phyloP scores from a whole-genome alignment of 2,797 vertebrate species.

The Rhinatrema bivittatum region DNA sequence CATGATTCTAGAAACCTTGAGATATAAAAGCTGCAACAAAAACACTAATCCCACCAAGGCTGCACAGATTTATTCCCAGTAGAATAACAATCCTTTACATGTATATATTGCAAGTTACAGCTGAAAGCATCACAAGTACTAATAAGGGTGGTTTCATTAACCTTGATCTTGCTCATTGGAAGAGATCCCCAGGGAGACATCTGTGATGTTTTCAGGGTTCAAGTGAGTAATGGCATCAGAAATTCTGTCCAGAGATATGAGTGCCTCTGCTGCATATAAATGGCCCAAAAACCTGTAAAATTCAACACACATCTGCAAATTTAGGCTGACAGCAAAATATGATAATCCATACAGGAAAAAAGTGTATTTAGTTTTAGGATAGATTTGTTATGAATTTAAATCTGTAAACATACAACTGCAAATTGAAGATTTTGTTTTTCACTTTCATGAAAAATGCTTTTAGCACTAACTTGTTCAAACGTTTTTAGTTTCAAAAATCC shows the following conservation, averaged over 20 bases:
- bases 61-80: slow-evolving; percentile 2
- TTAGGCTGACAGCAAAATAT: neutral
- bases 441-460: too few relatives aligned
- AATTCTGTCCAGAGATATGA: slow-evolving; percentile 96
- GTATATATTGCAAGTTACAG: slow-evolving; percentile 15
- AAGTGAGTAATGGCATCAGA: slow-evolving; percentile 94
- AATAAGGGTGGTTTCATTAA: slow-evolving; percentile 48
- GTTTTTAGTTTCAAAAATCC: too few relatives aligned
- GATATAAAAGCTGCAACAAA: too few relatives aligned
- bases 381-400: too few relatives aligned
- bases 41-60: too few relatives aligned
- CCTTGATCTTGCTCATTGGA: slow-evolving; percentile 94
- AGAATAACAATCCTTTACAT: neutral
- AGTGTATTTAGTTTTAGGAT: too few relatives aligned
- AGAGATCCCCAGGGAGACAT: slow-evolving; percentile 85
- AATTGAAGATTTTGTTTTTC: too few relatives aligned
- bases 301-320: slow-evolving; percentile 16
- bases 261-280: slow-evolving; percentile 93
- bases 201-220: slow-evolving; percentile 92
- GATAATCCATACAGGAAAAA: too few relatives aligned
- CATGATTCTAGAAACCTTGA: too few relatives aligned
- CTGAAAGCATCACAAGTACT: slow-evolving; percentile 23
- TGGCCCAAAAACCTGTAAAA: slow-evolving; percentile 86
- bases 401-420: too few relatives aligned
- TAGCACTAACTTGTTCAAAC: too few relatives aligned